A percentile compares a stretch with the other conserved stretches of the same genome.
Evolutionary conservation across 1,140 invertebrate species (phyloP).

Genomic region (Papilio machaon): DNA sequence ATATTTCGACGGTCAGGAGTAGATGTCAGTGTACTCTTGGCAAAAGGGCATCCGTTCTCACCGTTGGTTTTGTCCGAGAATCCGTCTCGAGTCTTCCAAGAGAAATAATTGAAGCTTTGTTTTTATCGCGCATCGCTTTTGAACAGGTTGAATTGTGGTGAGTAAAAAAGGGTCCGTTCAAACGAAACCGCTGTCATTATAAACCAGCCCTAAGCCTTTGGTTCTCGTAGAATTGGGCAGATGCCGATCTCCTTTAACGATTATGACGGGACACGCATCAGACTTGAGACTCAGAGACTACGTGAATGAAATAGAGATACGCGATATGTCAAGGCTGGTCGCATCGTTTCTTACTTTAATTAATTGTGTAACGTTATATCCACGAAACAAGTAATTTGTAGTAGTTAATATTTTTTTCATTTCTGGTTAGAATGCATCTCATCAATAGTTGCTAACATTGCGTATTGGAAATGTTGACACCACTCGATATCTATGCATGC

Average conservation of each 20-base stretch:
- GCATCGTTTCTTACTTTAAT: not conserved
- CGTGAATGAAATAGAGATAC: slow-evolving; percentile 31
- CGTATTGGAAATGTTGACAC: too few species aligned
- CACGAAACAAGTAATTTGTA: not conserved
- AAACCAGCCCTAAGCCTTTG: slow-evolving; percentile 40
- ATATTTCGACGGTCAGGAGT: slow-evolving; percentile 6
- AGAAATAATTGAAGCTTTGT: slow-evolving; percentile 22
- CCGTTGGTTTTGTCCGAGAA: slow-evolving; percentile 18
- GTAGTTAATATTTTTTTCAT: not conserved
- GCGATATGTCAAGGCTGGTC: slow-evolving; percentile 14
- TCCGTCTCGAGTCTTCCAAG: not conserved
- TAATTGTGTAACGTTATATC: not conserved
- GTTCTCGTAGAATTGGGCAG: slow-evolving; percentile 47
- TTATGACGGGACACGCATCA: slow-evolving; percentile 49
- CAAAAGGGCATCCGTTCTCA: slow-evolving; percentile 24
- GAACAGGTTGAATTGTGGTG: slow-evolving; percentile 37
- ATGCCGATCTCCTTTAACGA: slow-evolving; percentile 51
- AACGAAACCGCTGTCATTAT: slow-evolving; percentile 41
- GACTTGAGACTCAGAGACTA: not conserved
- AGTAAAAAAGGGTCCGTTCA: slow-evolving; percentile 39
- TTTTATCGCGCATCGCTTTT: slow-evolving; percentile 37
- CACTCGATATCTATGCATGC: too few species aligned
- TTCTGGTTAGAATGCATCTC: too few species aligned
- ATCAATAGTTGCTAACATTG: too few species aligned
- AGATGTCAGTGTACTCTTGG: slow-evolving; percentile 9